Conservation (phyloP, 2,797 vertebrate genomes). For the Danionella dracula region DNA sequence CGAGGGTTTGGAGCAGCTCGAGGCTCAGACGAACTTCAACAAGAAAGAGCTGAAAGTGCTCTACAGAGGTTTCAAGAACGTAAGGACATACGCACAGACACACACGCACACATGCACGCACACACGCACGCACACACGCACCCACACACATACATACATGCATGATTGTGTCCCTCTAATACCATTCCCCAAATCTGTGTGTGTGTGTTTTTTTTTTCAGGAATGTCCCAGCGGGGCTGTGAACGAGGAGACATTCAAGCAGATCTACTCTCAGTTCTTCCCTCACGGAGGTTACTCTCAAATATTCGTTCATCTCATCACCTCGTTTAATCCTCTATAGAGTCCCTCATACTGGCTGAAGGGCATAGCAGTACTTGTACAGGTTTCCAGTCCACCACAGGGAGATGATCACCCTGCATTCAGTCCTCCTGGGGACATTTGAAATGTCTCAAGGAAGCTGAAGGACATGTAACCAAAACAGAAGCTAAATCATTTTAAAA, state of each 20-base stretch:
- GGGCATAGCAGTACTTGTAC: too few relatives aligned
- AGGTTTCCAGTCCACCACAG: too few relatives aligned
- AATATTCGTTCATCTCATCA: too few relatives aligned
- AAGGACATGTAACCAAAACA: too few relatives aligned
- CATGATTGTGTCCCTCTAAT: background rate
- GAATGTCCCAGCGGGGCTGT: conserved; percentile 94
- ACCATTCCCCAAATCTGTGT: background rate
- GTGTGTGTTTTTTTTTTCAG: conserved; percentile 55
- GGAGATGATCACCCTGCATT: too few relatives aligned
- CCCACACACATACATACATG: background rate
- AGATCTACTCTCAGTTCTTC: conserved; percentile 97
- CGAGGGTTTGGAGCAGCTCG: conserved; percentile 87
- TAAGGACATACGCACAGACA: conserved; percentile 51
- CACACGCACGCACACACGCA: background rate
- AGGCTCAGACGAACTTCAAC: conserved; percentile 91
- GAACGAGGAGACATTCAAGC: conserved; percentile 95
- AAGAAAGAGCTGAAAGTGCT: conserved; percentile 94
- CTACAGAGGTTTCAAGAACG: conserved; percentile 97
- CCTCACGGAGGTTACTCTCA: conserved; percentile 95
- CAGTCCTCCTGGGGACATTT: too few relatives aligned
- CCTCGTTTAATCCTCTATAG: too few relatives aligned
- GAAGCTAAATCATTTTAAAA: too few relatives aligned
- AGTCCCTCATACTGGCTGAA: too few relatives aligned
- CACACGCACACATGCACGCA: background rate
- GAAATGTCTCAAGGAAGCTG: too few relatives aligned